Evolutionary conservation across 2,113 vertebrate genomes (phyloP).

Genomic region (pig (Sus scrofa)): T2T-Sscrofa CM000814.6:92766501-92767000

Average conservation of each 20-base stretch:
- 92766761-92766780: slow-evolving; percentile 27
- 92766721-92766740: no score
- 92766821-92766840: slow-evolving; percentile 43
- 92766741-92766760: no score
- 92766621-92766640: slow-evolving; percentile 53
- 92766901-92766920: slow-evolving; percentile 16
- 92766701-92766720: no score
- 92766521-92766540: background rate
- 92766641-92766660: slow-evolving; percentile 50
- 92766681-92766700: no score
- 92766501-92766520: slow-evolving; percentile 26
- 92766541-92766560: background rate
- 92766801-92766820: slow-evolving; percentile 45
- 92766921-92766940: slow-evolving; percentile 60
- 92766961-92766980: slow-evolving; percentile 18
- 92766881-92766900: slow-evolving; percentile 26
- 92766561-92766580: slow-evolving; percentile 14
- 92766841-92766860: background rate
- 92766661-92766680: slow-evolving; percentile 57
- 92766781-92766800: slow-evolving; percentile 23
- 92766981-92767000: slow-evolving; percentile 32
- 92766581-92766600: background rate
- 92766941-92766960: slow-evolving; percentile 31
- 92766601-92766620: slow-evolving; percentile 11
- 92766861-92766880: slow-evolving; percentile 40